A percentile compares a stretch with the other conserved stretches of the same genome.
These are phyloP conservation scores for Silurus meridionalis DNA, from an alignment of 2,113 vertebrate genomes.

Conservation along the genomic window DNA sequence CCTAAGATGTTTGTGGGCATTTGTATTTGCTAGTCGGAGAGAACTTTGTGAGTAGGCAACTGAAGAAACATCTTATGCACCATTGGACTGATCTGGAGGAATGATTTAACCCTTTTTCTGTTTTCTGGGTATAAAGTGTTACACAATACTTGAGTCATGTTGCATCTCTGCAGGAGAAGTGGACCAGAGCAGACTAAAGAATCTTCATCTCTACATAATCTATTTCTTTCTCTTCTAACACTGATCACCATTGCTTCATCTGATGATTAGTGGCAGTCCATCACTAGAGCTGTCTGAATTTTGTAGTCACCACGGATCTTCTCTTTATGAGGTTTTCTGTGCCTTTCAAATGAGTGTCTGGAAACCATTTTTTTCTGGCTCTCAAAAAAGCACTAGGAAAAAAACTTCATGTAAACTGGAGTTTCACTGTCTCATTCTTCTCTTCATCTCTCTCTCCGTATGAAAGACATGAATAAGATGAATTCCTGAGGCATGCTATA, in stretches of 20 bases:
- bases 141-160: neutral
- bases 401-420: neutral
- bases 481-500: neutral
- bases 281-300: neutral
- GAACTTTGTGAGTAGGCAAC: neutral
- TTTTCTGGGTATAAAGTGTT: neutral
- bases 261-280: neutral
- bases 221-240: neutral
- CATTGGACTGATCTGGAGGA: neutral
- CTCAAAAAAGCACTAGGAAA: neutral
- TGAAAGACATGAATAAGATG: neutral
- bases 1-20: neutral
- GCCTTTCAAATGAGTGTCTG: neutral
- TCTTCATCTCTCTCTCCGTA: neutral
- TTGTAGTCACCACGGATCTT: neutral
- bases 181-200: neutral
- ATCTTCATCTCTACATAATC: neutral
- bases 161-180: neutral
- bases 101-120: neutral
- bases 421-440: neutral
- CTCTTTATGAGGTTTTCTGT: neutral
- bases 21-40: neutral
- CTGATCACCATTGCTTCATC: neutral
- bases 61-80: neutral
- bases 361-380: neutral